phyloP scores from a whole-genome alignment of 2,888 invertebrate species.

The Synanthedon vespiformis region DNA sequence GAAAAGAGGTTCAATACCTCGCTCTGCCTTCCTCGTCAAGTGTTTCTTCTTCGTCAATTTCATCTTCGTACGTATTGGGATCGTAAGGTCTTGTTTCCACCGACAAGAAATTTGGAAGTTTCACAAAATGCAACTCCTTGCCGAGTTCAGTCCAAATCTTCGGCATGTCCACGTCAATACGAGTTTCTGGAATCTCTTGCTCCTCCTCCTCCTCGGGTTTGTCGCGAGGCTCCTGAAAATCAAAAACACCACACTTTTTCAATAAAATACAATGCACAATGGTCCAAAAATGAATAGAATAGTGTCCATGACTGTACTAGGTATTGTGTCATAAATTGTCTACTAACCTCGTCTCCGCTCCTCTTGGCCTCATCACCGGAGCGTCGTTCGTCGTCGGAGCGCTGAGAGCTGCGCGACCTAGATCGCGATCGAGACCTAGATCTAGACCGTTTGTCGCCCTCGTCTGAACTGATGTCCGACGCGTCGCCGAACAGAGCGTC shows the following conservation, averaged over 20 bases:
- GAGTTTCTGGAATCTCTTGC: constrained; percentile 89
- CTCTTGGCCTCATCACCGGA: constrained; percentile 61
- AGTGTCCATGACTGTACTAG: too few relatives aligned
- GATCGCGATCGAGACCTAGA: constrained; percentile 25
- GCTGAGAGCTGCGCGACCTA: constrained; percentile 30
- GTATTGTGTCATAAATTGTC: too few relatives aligned
- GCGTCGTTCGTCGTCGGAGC: constrained; percentile 46
- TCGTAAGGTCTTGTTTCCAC: constrained; percentile 98
- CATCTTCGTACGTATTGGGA: constrained; percentile 94
- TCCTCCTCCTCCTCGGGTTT: constrained; percentile 80
- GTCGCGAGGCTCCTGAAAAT: constrained; percentile 47
- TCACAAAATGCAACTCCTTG: constrained; percentile 93
- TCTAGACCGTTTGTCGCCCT: constrained; percentile 30
- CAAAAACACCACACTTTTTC: not conserved
- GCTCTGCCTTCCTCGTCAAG: constrained; percentile 97
- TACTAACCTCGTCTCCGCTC: constrained; percentile 50
- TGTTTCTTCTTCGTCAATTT: constrained; percentile 98
- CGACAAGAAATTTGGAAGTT: constrained; percentile 97
- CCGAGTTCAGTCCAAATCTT: constrained; percentile 94
- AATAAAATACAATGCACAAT: not conserved
- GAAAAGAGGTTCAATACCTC: constrained; percentile 47
- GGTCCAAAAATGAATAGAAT: too few relatives aligned
- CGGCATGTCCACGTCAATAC: constrained; percentile 97
- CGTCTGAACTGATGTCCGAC: constrained; percentile 89
- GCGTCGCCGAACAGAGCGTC: constrained; percentile 94